Evolutionary conservation across 2,113 vertebrate genomes (phyloP).

Genomic region (Heterocephalus glaber): DNA sequence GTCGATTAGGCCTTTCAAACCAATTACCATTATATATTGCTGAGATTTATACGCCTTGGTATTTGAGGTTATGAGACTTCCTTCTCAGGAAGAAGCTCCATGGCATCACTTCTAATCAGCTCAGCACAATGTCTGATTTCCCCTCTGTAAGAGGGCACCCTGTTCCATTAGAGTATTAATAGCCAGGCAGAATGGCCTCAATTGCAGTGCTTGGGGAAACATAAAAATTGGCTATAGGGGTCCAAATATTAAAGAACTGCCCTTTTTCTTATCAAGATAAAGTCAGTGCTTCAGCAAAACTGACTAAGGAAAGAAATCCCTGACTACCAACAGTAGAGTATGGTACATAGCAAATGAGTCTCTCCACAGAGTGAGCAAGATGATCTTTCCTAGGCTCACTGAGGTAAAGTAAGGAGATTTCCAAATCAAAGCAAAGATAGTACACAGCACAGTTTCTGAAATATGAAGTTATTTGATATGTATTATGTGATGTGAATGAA

Average conservation of each 20-base stretch:
- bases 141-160: slow-evolving; percentile 69
- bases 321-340: not conserved
- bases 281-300: slow-evolving; percentile 59
- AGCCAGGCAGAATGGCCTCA: slow-evolving; percentile 73
- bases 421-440: not conserved
- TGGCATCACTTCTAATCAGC: slow-evolving; percentile 80
- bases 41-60: slow-evolving; percentile 72
- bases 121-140: slow-evolving; percentile 78
- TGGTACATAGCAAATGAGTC: not conserved
- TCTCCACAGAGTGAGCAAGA: not conserved
- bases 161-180: slow-evolving; percentile 79
- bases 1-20: slow-evolving; percentile 76
- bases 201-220: slow-evolving; percentile 70
- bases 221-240: slow-evolving; percentile 74
- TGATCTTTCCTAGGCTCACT: not conserved
- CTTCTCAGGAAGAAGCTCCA: slow-evolving; percentile 79
- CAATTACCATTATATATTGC: slow-evolving; percentile 73
- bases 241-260: slow-evolving; percentile 68
- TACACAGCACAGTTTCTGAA: not conserved
- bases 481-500: not conserved
- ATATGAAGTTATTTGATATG: not conserved
- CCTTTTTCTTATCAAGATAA: slow-evolving; percentile 60
- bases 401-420: not conserved
- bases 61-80: slow-evolving; percentile 76
- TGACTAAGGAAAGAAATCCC: not conserved